A percentile compares a stretch with the other conserved stretches of the same genome.
Evolutionary conservation across 2,113 vertebrate species (phyloP).

Genomic region (Thryonomys swinderianus): DNA sequence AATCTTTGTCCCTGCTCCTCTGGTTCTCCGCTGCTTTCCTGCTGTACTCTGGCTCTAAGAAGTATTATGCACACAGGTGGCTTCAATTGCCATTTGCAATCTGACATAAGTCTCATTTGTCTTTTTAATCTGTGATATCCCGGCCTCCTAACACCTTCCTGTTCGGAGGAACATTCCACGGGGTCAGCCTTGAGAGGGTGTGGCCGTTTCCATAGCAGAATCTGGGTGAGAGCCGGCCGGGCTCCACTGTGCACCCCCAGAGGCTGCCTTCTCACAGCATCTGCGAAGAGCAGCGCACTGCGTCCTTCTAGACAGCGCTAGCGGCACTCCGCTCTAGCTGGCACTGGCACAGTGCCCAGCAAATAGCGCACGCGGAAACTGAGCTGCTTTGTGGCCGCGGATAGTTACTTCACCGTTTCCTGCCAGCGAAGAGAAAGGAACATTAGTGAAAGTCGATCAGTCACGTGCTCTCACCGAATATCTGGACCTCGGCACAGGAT

Average conservation of each 20-base stretch:
- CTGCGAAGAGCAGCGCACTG: background rate
- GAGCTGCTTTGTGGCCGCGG: background rate
- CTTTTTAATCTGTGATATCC: background rate
- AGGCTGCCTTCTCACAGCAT: background rate
- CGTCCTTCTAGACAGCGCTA: background rate
- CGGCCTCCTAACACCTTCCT: background rate
- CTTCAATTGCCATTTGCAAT: background rate
- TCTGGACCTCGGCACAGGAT: background rate
- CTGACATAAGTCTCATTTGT: background rate
- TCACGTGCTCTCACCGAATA: background rate
- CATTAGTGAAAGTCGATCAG: background rate
- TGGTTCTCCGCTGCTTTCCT: background rate
- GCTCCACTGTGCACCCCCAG: background rate
- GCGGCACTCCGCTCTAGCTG: background rate
- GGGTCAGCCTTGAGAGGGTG: background rate
- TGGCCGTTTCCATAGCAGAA: background rate
- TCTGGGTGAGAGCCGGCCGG: background rate
- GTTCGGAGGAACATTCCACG: background rate
- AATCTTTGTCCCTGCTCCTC: background rate
- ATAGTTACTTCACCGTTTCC: background rate
- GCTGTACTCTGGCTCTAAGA: background rate
- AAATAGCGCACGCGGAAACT: background rate
- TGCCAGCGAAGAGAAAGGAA: background rate
- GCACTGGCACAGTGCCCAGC: background rate
- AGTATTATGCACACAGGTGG: background rate